Conservation (phyloP, 2,113 vertebrate genomes). For the Chionomys nivalis region DNA sequence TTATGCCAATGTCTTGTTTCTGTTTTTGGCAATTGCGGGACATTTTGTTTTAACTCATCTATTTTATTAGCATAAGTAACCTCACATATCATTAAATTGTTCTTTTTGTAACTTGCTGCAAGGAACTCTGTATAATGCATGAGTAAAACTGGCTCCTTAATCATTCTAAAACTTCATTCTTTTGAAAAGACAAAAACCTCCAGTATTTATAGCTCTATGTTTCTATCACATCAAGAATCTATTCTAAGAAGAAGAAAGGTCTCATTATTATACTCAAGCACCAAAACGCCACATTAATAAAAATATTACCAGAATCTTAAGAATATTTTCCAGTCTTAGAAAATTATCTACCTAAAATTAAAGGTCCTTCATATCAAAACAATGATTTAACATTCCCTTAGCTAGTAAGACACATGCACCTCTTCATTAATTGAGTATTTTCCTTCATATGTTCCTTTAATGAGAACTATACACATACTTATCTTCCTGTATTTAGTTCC, state of each 20-base stretch:
- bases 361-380: slow-evolving; percentile 42
- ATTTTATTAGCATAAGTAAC: slow-evolving; percentile 51
- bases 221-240: slow-evolving; percentile 65
- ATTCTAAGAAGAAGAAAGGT: slow-evolving; percentile 72
- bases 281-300: slow-evolving; percentile 45
- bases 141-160: slow-evolving; percentile 57
- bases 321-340: slow-evolving; percentile 35
- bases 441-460: neutral
- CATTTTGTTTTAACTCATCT: slow-evolving; percentile 56
- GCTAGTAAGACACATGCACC: slow-evolving; percentile 1
- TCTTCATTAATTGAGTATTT: slow-evolving; percentile 10
- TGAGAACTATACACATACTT: neutral
- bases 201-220: slow-evolving; percentile 59
- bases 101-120: slow-evolving; percentile 63
- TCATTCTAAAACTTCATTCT: slow-evolving; percentile 65
- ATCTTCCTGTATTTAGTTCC: neutral
- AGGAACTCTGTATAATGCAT: slow-evolving; percentile 65
- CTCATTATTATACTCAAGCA: slow-evolving; percentile 52
- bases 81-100: slow-evolving; percentile 51
- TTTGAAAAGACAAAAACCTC: slow-evolving; percentile 53
- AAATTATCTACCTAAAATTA: slow-evolving; percentile 55
- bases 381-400: slow-evolving; percentile 8
- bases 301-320: slow-evolving; percentile 56
- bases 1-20: slow-evolving; percentile 6
- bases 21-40: slow-evolving; percentile 39